Base-by-base conservation (phyloP, 1,140 invertebrate species). In the Dendrolimus punctatus region DNA sequence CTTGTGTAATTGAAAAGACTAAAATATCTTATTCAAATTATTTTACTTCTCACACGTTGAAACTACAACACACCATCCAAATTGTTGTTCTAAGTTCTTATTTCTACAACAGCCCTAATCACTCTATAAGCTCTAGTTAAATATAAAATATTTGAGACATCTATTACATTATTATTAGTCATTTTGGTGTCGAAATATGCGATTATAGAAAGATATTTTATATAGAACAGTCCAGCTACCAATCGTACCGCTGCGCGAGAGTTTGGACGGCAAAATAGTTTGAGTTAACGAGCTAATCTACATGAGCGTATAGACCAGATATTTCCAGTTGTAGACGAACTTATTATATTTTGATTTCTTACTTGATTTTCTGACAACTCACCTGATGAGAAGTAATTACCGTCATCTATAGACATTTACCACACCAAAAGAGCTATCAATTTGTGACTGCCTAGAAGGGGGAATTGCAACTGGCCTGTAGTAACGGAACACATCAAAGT, bases 41-140 rank as follows among this genome's bases (percentile, higher is more conserved):
- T 23, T 23, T 23, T 23, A 23, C 23, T 23, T 23, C 23, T 23
- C 23, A 3, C 23, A 44, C 23, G 6, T n/a, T 5, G 5, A 44
- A 9, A 6, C 8, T 44, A 6, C 8, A 9, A n/a, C 43, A 8
- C 50, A 66, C 36, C 63, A 53, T 62, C 52, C 67, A 67, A 62
- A 49, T 40, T 54, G 42, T 7, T 51, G 41, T n/a, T 9, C 10
- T 40, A 40, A 37, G 38, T 36, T 53, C 55, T 64, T 62, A 71
- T 53, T 45, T 57, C 57, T 46, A 64, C 66, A 73, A 81, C 62
- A 64, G 78, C 73, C 79, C 82, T 85, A 85, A 66, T 52, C 80
- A 60, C 57, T 71, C 82, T 85, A 85, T 85, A 85, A 85, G 82
- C 82, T 85, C 82, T 83, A 85, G 74, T 74, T 76, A 80, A 80